Evolutionary conservation across 1,140 invertebrate species (phyloP).

Genomic region (Neoseiulus cucumeris): DNA sequence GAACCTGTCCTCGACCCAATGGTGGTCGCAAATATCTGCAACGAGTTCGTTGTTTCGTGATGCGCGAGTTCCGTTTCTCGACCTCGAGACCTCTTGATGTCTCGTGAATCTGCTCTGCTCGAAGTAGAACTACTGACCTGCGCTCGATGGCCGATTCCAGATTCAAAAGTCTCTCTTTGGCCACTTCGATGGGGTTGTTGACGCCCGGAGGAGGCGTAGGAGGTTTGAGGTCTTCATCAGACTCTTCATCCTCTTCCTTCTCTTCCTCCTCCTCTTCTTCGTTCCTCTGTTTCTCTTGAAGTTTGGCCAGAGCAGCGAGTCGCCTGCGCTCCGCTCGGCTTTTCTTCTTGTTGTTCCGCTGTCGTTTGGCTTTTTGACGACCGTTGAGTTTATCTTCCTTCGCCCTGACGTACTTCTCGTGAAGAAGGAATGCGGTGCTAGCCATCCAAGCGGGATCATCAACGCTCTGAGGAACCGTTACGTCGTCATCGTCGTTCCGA

Average conservation of each 20-base stretch:
- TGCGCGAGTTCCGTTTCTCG: slow-evolving; percentile 75
- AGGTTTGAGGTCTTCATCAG: slow-evolving; percentile 16
- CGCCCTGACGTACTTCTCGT: neutral
- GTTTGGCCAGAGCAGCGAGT: neutral
- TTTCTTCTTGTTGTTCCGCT: neutral
- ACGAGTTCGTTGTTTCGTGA: slow-evolving; percentile 50
- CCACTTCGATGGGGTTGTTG: slow-evolving; percentile 42
- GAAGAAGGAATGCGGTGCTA: neutral
- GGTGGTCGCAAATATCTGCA: neutral
- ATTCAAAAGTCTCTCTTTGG: slow-evolving; percentile 51
- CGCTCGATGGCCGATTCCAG: slow-evolving; percentile 75
- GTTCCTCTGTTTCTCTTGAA: neutral
- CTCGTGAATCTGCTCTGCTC: too few species aligned
- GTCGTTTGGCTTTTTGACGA: neutral
- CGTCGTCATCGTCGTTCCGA: slow-evolving; percentile 10
- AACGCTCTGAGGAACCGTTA: slow-evolving; percentile 14
- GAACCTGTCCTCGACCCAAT: neutral
- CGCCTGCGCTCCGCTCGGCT: neutral
- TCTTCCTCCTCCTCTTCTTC: slow-evolving; percentile 29
- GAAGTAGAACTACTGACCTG: slow-evolving; percentile 32
- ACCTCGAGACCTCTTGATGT: slow-evolving; percentile 51
- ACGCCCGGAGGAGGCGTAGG: slow-evolving; percentile 14
- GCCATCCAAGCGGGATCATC: slow-evolving; percentile 11
- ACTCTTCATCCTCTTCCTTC: slow-evolving; percentile 19
- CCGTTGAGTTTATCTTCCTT: neutral